Conservation (phyloP, 2,113 vertebrate species). For the Corythornis madagascariensis region DNA sequence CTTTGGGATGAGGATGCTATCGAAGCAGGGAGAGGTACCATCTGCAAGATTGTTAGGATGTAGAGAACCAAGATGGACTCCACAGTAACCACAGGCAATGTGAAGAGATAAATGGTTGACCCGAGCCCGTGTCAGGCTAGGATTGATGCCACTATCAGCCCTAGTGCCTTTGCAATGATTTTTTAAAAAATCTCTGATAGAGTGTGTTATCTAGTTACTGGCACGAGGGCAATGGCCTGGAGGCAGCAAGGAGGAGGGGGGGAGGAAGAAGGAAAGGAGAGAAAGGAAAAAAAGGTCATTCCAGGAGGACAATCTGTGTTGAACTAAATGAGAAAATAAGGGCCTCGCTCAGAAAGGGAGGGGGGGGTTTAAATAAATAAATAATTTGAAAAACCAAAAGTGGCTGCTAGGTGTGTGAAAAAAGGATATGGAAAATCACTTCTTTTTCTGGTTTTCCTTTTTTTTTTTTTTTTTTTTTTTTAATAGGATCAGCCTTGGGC, state of each 20-base stretch:
- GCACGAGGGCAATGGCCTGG: slow-evolving; percentile 93
- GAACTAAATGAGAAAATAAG: slow-evolving; percentile 95
- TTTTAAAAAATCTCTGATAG: slow-evolving; percentile 98
- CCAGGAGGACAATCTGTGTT: slow-evolving; percentile 92
- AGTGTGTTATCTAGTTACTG: slow-evolving; percentile 99
- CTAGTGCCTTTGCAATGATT: slow-evolving; percentile 98
- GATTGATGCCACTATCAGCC: slow-evolving; percentile 99
- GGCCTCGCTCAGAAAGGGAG: slow-evolving; percentile 52
- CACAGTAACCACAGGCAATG: slow-evolving; percentile 93
- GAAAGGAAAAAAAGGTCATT: slow-evolving; percentile 87
- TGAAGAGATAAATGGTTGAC: slow-evolving; percentile 99
- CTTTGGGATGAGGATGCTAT: slow-evolving; percentile 65
- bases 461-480: slow-evolving; percentile 23
- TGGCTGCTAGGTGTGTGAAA: slow-evolving; percentile 80
- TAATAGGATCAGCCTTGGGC: slow-evolving; percentile 78
- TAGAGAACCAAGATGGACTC: slow-evolving; percentile 89
- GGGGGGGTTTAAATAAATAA: slow-evolving; percentile 75
- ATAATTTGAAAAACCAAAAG: slow-evolving; percentile 73
- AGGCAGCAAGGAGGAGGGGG: slow-evolving; percentile 83
- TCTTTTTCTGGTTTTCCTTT: slow-evolving; percentile 60
- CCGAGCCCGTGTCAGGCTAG: slow-evolving; percentile 92
- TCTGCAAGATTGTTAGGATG: slow-evolving; percentile 90
- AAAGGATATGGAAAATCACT: slow-evolving; percentile 84
- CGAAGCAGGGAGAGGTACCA: slow-evolving; percentile 78
- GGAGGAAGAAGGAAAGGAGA: slow-evolving; percentile 66